Conservation (phyloP, 2,888 invertebrate genomes). For the Orchesella flavescens region DNA sequence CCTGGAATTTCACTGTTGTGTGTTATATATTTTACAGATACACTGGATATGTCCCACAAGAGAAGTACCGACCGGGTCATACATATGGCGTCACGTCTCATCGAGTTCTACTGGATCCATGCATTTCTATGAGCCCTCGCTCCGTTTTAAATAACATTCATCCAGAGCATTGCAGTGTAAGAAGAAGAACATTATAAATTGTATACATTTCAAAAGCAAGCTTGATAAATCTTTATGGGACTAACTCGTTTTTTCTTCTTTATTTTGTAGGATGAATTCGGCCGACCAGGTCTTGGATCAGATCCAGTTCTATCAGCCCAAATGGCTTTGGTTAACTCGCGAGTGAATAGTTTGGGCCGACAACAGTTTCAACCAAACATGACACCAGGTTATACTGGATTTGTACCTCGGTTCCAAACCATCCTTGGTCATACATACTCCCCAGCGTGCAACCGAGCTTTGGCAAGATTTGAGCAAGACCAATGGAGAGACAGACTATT, state of each 20-base stretch:
- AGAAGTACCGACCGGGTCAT: conserved; percentile 68
- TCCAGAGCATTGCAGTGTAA: conserved; percentile 68
- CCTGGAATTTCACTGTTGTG: neutral
- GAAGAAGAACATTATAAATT: conserved; percentile 16
- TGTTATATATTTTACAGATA: conserved; percentile 36
- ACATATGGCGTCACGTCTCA: conserved; percentile 70
- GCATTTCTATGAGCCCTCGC: conserved; percentile 70
- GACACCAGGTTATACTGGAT: conserved; percentile 70
- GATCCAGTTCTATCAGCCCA: conserved; percentile 65
- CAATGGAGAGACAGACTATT: conserved; percentile 71
- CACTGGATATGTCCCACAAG: conserved; percentile 69
- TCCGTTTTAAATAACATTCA: conserved; percentile 68
- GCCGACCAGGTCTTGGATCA: conserved; percentile 65
- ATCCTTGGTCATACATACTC: conserved; percentile 70
- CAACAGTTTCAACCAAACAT: conserved; percentile 70
- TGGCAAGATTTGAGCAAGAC: conserved; percentile 69
- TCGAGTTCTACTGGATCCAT: conserved; percentile 69
- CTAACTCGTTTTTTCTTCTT: neutral
- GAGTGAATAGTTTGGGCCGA: conserved; percentile 69
- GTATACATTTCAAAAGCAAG: neutral
- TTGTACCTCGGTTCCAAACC: conserved; percentile 69
- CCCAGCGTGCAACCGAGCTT: conserved; percentile 69
- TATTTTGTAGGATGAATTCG: conserved; percentile 66
- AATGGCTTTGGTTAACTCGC: conserved; percentile 69
- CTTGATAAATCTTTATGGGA: neutral